Conservation (phyloP, 2,113 vertebrate genomes). For the Tringa solitaria region DNA sequence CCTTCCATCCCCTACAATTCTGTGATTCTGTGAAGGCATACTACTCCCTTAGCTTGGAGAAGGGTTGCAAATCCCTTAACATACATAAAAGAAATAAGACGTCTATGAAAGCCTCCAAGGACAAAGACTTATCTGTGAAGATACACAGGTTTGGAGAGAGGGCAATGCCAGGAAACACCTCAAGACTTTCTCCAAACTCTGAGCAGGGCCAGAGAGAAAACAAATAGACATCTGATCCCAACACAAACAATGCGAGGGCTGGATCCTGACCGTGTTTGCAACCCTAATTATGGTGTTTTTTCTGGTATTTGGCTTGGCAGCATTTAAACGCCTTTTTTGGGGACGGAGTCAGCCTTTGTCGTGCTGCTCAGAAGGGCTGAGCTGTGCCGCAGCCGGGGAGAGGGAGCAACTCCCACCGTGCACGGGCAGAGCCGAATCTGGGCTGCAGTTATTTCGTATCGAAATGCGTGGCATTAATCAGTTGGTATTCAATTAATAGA, state of each 20-base stretch:
- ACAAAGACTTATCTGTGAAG: not conserved
- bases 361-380: fast-evolving
- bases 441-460: not conserved
- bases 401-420: not conserved
- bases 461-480: conserved; percentile 38
- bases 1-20: too few species aligned
- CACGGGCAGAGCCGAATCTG: not conserved
- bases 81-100: not conserved
- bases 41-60: not conserved
- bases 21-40: too few species aligned
- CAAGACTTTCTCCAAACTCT: not conserved
- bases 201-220: not conserved
- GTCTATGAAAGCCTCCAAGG: not conserved
- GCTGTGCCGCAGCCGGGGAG: not conserved
- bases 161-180: too few species aligned
- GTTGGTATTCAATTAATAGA: conserved; percentile 5
- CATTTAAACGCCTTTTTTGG: not conserved
- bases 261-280: not conserved
- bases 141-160: not conserved
- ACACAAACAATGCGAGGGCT: fast-evolving
- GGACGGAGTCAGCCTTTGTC: not conserved
- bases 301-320: not conserved
- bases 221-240: not conserved
- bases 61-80: not conserved
- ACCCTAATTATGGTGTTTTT: not conserved